phyloP scores from a whole-genome alignment of 2,113 vertebrate species.

The Columba janthina region DNA sequence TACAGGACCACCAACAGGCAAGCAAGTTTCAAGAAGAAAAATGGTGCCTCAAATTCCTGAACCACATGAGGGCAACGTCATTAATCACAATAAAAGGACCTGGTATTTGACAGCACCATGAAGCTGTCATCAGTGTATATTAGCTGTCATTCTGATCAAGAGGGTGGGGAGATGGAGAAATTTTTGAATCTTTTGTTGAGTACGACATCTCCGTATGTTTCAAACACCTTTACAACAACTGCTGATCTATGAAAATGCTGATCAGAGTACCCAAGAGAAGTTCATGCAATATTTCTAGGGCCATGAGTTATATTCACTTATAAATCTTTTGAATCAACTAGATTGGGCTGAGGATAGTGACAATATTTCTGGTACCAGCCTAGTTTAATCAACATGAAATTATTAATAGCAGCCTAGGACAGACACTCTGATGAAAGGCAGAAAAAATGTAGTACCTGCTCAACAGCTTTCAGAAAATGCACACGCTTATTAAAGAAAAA shows the following conservation, averaged over 20 bases:
- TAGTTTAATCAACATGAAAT: background rate
- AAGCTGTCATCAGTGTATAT: background rate
- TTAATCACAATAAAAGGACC: conserved; percentile 45
- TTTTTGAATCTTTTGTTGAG: background rate
- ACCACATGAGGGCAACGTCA: conserved; percentile 17
- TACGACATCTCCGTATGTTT: background rate
- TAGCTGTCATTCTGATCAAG: background rate
- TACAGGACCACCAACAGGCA: conserved; percentile 45
- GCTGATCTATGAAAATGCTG: background rate
- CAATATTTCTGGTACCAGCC: background rate
- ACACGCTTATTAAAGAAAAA: background rate
- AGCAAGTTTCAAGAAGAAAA: conserved; percentile 52
- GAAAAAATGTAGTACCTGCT: conserved; percentile 15
- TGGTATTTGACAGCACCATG: background rate
- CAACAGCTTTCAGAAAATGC: background rate
- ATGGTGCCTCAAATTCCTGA: conserved; percentile 26
- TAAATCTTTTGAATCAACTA: background rate
- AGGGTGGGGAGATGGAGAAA: background rate
- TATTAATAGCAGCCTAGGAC: background rate
- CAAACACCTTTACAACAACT: background rate
- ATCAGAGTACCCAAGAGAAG: background rate
- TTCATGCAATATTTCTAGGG: background rate
- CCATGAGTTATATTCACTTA: background rate
- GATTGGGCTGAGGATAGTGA: background rate
- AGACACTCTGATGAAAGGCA: background rate